A percentile compares a stretch with the other conserved stretches of the same genome.
Conservation (phyloP, 1,140 invertebrate genomes). For the Bombus vancouverensis region DNA sequence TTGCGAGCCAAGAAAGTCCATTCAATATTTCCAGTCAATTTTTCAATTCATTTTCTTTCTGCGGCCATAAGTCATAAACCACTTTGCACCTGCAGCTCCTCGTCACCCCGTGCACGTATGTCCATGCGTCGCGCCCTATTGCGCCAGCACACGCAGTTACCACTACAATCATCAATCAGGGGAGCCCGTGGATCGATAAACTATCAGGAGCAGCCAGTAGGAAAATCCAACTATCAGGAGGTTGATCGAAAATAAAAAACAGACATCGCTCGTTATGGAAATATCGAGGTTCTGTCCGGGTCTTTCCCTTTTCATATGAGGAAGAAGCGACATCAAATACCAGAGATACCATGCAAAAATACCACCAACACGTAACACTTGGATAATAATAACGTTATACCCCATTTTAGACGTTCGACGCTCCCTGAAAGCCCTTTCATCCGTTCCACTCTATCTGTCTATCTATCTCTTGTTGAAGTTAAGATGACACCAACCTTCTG, state of each 20-base stretch:
- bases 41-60: background rate
- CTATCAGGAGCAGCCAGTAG: constrained; percentile 42
- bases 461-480: background rate
- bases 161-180: constrained; percentile 6
- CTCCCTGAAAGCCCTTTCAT: constrained; percentile 25
- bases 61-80: background rate
- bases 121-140: constrained; percentile 12
- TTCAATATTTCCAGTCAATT: background rate
- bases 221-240: constrained; percentile 44
- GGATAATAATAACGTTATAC: constrained; percentile 65
- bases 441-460: background rate
- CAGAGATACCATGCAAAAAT: constrained; percentile 65
- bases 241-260: constrained; percentile 53
- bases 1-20: background rate
- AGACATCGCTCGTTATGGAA: constrained; percentile 54
- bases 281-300: constrained; percentile 50
- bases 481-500: constrained; percentile 57
- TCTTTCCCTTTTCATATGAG: constrained; percentile 42
- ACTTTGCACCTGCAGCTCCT: constrained; percentile 5
- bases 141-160: background rate
- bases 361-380: constrained; percentile 51
- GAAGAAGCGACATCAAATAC: constrained; percentile 23
- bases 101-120: constrained; percentile 8
- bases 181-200: constrained; percentile 18
- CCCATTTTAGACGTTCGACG: constrained; percentile 44